A percentile compares a stretch with the other conserved stretches of the same genome.
Conservation (phyloP, 2,113 vertebrate species). For the Choloepus hoffmanni region DNA sequence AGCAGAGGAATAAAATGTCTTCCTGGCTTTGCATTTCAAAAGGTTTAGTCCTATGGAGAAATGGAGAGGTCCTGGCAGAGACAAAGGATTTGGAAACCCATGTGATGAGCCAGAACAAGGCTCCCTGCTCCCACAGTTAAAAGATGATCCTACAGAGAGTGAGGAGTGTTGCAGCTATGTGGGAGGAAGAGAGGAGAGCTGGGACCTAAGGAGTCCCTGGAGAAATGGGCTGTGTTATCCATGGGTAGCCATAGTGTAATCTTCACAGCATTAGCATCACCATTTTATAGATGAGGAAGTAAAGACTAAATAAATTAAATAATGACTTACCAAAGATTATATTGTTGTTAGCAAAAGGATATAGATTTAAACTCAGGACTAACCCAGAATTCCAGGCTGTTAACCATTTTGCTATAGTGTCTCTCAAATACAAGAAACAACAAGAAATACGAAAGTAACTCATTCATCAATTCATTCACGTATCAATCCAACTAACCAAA, state of each 20-base stretch:
- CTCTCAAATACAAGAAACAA: no score
- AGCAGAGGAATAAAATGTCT: background rate
- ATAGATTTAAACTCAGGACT: no score
- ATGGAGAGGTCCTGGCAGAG: background rate
- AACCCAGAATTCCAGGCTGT: no score
- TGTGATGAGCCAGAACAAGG: background rate
- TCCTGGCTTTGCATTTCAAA: background rate
- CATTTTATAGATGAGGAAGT: no score
- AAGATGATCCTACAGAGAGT: background rate
- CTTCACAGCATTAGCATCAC: no score
- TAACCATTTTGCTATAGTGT: no score
- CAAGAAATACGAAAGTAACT: no score
- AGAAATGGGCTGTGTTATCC: background rate
- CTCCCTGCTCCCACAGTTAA: background rate
- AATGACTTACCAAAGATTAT: no score
- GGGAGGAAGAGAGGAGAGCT: background rate
- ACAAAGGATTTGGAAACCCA: background rate
- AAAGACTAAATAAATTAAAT: no score
- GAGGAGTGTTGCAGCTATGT: accelerated
- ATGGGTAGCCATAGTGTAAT: background rate
- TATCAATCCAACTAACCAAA: no score
- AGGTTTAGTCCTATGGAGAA: background rate
- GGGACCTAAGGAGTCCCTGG: background rate
- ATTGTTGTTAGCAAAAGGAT: no score
- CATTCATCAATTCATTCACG: no score